These are phyloP conservation scores for Thyatira batis DNA, from an alignment of 2,888 invertebrate species.

Conservation along the genomic window DNA sequence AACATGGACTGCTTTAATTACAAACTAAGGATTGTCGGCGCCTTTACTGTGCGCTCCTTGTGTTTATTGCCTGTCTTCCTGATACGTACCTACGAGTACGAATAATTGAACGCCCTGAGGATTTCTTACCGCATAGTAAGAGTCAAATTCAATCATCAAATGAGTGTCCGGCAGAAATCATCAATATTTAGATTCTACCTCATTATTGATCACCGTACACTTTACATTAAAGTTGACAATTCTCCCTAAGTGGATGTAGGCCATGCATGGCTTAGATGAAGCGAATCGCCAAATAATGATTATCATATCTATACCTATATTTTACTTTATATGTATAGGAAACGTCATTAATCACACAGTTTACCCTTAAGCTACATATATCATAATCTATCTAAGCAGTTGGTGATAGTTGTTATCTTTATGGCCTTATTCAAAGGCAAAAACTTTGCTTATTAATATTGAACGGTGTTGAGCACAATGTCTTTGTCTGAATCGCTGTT, in stretches of 20 bases:
- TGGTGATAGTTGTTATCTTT: neutral
- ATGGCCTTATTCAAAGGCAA: neutral
- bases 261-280: too few species aligned
- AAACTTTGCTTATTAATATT: slow-evolving; percentile 4
- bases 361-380: neutral
- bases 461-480: slow-evolving; percentile 22
- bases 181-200: too few species aligned
- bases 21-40: neutral
- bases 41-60: neutral
- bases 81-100: neutral
- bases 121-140: too few species aligned
- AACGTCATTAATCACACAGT: neutral
- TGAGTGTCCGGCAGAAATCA: too few species aligned
- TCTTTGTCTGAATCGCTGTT: slow-evolving; percentile 29
- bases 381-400: neutral
- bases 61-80: neutral
- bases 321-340: too few species aligned
- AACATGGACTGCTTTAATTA: slow-evolving; percentile 8
- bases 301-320: too few species aligned
- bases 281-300: too few species aligned
- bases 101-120: neutral
- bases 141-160: too few species aligned
- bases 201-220: too few species aligned
- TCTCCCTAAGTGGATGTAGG: too few species aligned
- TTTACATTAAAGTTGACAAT: too few species aligned